Evolutionary conservation across 2,888 invertebrate genomes (phyloP), one percentile per base, ranked within the genome.

Genomic region (Mythimna lalbum): DNA sequence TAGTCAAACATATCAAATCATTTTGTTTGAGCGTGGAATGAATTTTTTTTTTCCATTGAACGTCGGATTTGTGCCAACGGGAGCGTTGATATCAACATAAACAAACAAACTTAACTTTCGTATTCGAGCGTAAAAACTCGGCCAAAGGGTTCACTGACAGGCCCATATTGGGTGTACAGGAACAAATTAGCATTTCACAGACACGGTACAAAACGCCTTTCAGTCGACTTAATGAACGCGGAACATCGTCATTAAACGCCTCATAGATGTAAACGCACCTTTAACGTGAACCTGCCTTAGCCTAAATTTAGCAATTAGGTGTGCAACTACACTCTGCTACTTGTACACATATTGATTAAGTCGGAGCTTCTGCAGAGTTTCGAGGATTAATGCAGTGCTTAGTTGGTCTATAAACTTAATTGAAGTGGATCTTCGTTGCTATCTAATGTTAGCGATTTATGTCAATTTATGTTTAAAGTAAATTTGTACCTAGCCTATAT

Each of bases 101-200:
- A 90, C 90, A 93, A 93, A 92, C 92, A 89, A 85, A 85, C 84
- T 83, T 89, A 89, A 92, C 90, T 91, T 92, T 90, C 88, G 87
- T 86, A 87, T 84, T 86, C 87, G 82, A 79, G 86, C 85, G 87
- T 86, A 92, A 94, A 93, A 93, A 93, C 89, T 91, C 89, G 89
- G 88, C 85, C 88, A 89, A 91, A 90, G 91, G 90, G 89, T 88
- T 90, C 87, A 82, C 80, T 86, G 88, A 91, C 92, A 90, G 85
- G 90, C 90, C 86, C 89, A 94, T 95, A 95, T 96, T 94, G 95
- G 90, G 87, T 92, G 92, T 93, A 91, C 92, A 89, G 90, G 89
- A 89, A 90, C 87, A 90, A 92, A 96, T 96, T 95, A 94, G 94
- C 96, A 96, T 95, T 90, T 94, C 94, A 95, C 89, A 94, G 94